Base-by-base conservation (phyloP, 2,113 vertebrate genomes). In the Alosa alosa region DNA sequence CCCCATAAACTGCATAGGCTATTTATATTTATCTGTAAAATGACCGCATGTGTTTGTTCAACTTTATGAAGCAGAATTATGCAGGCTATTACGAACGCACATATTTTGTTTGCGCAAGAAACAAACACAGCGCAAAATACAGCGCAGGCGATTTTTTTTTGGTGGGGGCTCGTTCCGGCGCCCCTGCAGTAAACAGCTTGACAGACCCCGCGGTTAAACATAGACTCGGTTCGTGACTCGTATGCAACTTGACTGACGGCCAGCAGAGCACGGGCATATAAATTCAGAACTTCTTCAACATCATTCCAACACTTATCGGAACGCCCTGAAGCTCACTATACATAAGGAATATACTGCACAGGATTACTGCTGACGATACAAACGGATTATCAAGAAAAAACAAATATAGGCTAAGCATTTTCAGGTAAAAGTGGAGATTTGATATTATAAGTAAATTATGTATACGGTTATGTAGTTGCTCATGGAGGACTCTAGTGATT, bases 251-350 rank as follows among this genome's bases (percentile, higher is more conserved):
- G 1, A 18, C 22, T 7, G 89, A 88, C 90, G 86, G 82, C 46
- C 82, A 92, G 84, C 89, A 87, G 91, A 68, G 83, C 39, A 82
- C 72, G 83, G 83, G 87, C 36, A 88, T 94, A 95, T 95, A 95
- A 93, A 95, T 93, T 91, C 72, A 86, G 72, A 39, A 78, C 72
- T 39, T 17, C 36, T 78, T 78, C 31, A 78, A 36, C 31, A 17
- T 0, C 72, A 72, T 72, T 9, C 10, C 41, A 78, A 39, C 72
- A 78, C 31, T 78, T 78, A 10, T 78, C 17, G 72, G 39, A 39
- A 39, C 72, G 2, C 10, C 15, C 13, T 39, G 72, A 10, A 39
- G 31, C 31, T 31, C 31, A 1, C 72, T 13, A 39, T 3, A 78
- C 72, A 15, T 0, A 78, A 78, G 72, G 72, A 78, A 78, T 78